These are phyloP conservation scores for Myotis brandtii DNA, from an alignment of 2,113 vertebrate genomes.

Conservation along the genomic window DNA sequence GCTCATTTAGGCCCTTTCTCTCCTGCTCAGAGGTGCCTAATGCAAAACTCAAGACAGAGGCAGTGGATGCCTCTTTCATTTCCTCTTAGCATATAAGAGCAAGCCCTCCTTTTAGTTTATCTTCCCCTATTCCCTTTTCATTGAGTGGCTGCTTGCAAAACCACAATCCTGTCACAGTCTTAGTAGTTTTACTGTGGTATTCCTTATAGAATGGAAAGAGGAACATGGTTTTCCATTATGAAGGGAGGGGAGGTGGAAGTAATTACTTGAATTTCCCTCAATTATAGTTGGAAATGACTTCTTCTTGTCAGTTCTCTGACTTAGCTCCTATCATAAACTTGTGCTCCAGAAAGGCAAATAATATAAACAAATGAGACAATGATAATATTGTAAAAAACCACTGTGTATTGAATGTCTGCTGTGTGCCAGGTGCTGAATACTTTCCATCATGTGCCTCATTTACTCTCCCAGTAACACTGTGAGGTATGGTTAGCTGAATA, in stretches of 20 bases:
- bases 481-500: background rate
- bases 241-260: background rate
- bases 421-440: background rate
- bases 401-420: background rate
- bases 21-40: background rate
- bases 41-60: conserved; percentile 27
- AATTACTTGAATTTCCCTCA: conserved; percentile 47
- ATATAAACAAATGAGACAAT: background rate
- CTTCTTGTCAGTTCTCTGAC: conserved; percentile 13
- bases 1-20: background rate
- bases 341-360: background rate
- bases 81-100: background rate
- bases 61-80: conserved; percentile 5
- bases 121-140: conserved; percentile 42
- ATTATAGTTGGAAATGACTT: background rate
- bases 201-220: background rate
- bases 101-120: conserved; percentile 24
- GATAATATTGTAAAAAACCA: background rate
- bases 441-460: background rate
- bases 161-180: background rate
- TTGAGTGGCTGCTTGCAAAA: conserved; percentile 36
- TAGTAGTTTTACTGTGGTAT: background rate
- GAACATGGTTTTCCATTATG: background rate
- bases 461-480: background rate
- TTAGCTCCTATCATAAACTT: background rate